Conservation (phyloP, 2,797 vertebrate species). For the Chiropotes sagulatus region DNA sequence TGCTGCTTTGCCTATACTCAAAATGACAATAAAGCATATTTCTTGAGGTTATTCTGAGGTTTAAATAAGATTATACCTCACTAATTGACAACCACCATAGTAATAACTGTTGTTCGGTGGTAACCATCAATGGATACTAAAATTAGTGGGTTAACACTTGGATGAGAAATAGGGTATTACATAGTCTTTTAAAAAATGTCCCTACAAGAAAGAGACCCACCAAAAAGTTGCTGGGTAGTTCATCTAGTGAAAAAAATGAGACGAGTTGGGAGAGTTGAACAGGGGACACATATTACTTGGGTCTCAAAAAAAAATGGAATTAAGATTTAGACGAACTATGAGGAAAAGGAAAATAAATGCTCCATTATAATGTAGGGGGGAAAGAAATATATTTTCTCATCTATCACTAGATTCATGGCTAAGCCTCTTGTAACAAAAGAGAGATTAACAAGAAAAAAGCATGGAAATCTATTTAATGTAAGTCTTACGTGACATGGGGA, state of each 20-base stretch:
- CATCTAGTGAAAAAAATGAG: not conserved
- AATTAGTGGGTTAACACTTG: not conserved
- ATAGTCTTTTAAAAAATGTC: not conserved
- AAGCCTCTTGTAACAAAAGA: not conserved
- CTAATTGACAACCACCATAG: not conserved
- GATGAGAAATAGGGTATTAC: not conserved
- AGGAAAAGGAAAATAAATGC: not conserved
- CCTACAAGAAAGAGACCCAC: not conserved
- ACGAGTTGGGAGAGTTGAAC: not conserved
- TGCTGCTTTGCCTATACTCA: conserved; percentile 23
- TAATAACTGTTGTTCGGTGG: not conserved
- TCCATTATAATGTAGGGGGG: not conserved
- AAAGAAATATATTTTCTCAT: not conserved
- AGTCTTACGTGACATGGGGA: not conserved
- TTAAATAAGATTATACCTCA: conserved; percentile 9
- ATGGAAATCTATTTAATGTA: not conserved
- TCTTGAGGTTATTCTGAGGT: conserved; percentile 11
- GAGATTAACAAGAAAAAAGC: not conserved
- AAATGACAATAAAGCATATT: not conserved
- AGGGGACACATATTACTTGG: not conserved
- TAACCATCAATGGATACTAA: not conserved
- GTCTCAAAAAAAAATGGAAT: not conserved
- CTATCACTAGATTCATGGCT: not conserved
- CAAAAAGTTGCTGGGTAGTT: not conserved
- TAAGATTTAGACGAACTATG: not conserved